Base-by-base conservation (phyloP, 2,888 invertebrate species). In the Hermaeophaga mercurialis region DNA sequence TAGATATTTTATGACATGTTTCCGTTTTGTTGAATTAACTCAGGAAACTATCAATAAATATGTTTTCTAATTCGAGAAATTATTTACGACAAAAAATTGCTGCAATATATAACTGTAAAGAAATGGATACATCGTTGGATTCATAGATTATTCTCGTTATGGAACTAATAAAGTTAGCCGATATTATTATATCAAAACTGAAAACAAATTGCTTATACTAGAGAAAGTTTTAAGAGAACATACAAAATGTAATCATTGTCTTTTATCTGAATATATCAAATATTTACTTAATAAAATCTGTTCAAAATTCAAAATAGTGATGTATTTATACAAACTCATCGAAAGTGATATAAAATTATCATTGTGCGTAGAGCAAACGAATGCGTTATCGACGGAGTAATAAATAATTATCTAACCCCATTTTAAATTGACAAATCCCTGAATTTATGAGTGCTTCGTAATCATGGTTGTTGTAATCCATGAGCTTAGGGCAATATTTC, bases 381-480 rank as follows among this genome's bases (percentile, higher is more conserved):
- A 43, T 48, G 66, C 60, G 59, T 64, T 67, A 68, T 66, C 66
- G 66, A 63, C 58, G 63, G 58, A 65, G 63, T 65, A 66, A 67
- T 71, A 71, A 72, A 72, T 70, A 71, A 70, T 70, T 70, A 68
- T 69, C 65, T 70, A 71, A 67, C 71, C 70, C 70, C 67, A 65
- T 67, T 70, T 71, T 70, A 71, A 72, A 71, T 73, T 70, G 72
- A 71, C 73, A 72, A 71, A 73, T 72, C 71, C 70, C 57, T 31
- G 58, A 70, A 72, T 72, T 72, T 73, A 71, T 63, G 67, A 58
- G 47, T 46, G 66, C 61, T 54, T 59, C 68, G 69, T 69, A 70
- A 73, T 71, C 70, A 70, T 68, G 69, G 69, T 65, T 65, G 64
- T 69, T 73, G 71, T 73, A 73, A 72, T 70, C 73, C 70, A 54